phyloP scores from a whole-genome alignment of 2,797 vertebrate genomes.

The Gymnodraco acuticeps region DNA sequence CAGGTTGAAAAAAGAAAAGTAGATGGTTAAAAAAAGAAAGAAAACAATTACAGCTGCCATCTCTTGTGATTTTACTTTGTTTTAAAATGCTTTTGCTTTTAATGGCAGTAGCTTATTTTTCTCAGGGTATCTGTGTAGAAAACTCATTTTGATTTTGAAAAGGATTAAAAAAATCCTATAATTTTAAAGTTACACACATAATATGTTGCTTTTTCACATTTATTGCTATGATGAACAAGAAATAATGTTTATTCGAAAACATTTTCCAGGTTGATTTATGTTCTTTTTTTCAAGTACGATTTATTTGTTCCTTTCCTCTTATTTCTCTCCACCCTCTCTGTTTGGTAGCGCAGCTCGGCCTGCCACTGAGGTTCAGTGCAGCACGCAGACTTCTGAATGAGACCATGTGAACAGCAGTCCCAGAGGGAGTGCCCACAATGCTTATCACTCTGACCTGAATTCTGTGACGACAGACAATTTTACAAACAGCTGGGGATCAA shows the following conservation, averaged over 20 bases:
- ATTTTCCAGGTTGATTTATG: background rate
- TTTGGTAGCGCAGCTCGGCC: conserved; percentile 12
- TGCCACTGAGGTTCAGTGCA: conserved; percentile 15
- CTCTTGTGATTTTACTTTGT: conserved; percentile 51
- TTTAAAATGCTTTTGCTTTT: conserved; percentile 55
- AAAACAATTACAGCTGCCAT: conserved; percentile 37
- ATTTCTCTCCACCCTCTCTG: conserved; percentile 11
- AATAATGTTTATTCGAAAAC: background rate
- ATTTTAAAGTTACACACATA: conserved; percentile 18
- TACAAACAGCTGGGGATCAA: conserved; percentile 89
- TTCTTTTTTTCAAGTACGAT: background rate
- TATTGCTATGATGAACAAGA: background rate
- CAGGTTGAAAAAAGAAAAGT: conserved; percentile 66
- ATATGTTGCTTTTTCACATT: background rate
- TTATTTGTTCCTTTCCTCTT: conserved; percentile 14
- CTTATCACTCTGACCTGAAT: conserved; percentile 90
- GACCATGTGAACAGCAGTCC: conserved; percentile 77
- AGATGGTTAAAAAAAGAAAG: conserved; percentile 5
- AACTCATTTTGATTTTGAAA: conserved; percentile 15
- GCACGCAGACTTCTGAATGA: conserved; percentile 66
- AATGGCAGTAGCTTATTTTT: conserved; percentile 3
- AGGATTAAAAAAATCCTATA: conserved; percentile 1
- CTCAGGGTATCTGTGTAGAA: conserved; percentile 22
- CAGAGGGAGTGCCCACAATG: conserved; percentile 81
- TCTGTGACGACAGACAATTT: conserved; percentile 88